Evolutionary conservation across 53 echinoderm and acorn worm genomes (phyloP), one percentile per base, ranked within the genome.

Genomic region (Stichopus horrens): DNA sequence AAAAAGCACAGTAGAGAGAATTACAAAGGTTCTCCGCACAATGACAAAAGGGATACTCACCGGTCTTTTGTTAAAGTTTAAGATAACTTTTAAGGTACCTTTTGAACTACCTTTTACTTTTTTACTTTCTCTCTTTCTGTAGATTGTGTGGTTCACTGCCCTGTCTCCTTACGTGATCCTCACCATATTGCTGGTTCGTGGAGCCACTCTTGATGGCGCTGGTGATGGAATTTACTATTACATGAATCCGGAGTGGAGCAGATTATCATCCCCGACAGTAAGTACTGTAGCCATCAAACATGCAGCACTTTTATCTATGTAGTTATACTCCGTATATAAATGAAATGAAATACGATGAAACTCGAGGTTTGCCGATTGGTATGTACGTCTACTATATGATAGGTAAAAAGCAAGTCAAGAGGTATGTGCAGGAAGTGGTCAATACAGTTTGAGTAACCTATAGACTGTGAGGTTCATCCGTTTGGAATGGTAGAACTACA

Each of bases 91-190:
- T 0, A 74, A 21, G 1, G 3, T 4, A 23, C 23, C 18, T 21
- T 74, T 7, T 23, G 7, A 74, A 7, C 20, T 23, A 14, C 7
- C 7, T 16, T 18, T 74, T 21, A 6, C 16, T 0, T 79, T 55
- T 18, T 79, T 6, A n/a, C 57, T 81, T 57, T 54, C n/a, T 4
- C 20, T 57, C 51, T 7, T 20, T 52, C 8, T 53, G 74, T 66
- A 93, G 93, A 93, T 93, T 21, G 93, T 93, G 37, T 93, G 93
- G 93, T 93, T 93, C 76, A 93, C 93, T 5, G 93, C 93, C 19
- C 86, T 93, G 20, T 52, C 88, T 16, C 93, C 93, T 4, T 93
- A 93, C 75, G 93, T 77, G 14, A 93, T 93, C 13, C 91, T 93
- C 3, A 74, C 90, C 21, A 90, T 90, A 8, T 75, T 93, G 6